phyloP scores from a whole-genome alignment of 2,888 invertebrate genomes.

The Drosophila paranaensis region DNA sequence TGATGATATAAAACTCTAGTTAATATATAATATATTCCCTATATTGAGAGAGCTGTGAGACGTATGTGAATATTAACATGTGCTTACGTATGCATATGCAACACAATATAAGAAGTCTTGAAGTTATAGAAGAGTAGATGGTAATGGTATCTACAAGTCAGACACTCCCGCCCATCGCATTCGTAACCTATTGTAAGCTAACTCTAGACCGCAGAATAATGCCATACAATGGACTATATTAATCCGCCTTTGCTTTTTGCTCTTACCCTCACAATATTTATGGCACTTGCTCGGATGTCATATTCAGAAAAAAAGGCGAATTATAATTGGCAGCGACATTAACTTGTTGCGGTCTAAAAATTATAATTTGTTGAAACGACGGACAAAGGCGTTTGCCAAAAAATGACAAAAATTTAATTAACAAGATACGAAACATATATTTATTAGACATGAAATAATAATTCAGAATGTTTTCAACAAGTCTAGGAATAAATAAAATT shows the following conservation, averaged over 20 bases:
- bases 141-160: background rate
- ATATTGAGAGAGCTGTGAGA: too few relatives aligned
- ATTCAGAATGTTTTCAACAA: conserved; percentile 12
- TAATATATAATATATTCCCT: too few relatives aligned
- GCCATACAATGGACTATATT: background rate
- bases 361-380: conserved; percentile 71
- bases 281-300: conserved; percentile 41
- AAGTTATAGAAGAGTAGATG: background rate
- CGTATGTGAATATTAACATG: too few relatives aligned
- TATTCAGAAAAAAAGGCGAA: conserved; percentile 50
- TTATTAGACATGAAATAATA: conserved; percentile 9
- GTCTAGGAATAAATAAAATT: background rate
- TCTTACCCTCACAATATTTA: background rate
- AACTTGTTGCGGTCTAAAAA: conserved; percentile 82
- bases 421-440: conserved; percentile 5
- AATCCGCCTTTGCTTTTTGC: background rate
- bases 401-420: conserved; percentile 58
- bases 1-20: too few relatives aligned
- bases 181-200: too few relatives aligned
- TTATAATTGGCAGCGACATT: conserved; percentile 66
- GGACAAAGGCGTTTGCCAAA: conserved; percentile 41
- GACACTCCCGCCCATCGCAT: background rate
- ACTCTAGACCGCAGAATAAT: too few relatives aligned
- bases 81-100: too few relatives aligned
- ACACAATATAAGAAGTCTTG: too few relatives aligned